A percentile compares a stretch with the other conserved stretches of the same genome.
Evolutionary conservation across 2,113 vertebrate species (phyloP).

Genomic region (Prionailurus bengalensis): DNA sequence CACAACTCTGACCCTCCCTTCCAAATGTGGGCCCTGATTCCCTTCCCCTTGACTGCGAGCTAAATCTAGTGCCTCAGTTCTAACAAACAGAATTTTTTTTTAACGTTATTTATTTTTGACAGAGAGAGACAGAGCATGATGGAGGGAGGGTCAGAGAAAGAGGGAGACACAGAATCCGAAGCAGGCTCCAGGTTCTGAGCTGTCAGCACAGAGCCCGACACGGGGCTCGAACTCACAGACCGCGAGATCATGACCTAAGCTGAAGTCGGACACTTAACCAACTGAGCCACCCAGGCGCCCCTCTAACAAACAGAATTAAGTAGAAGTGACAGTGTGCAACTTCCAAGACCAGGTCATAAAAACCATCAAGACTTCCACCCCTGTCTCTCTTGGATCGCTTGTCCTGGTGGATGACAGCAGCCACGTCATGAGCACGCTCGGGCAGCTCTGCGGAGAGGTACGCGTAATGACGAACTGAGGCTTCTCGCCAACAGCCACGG

Average conservation of each 20-base stretch:
- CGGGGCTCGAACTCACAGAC: too few species aligned
- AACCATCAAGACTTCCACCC: not conserved
- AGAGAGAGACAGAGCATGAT: too few species aligned
- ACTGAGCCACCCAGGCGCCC: too few species aligned
- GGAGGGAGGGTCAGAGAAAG: too few species aligned
- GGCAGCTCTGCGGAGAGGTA: not conserved
- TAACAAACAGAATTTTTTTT: not conserved
- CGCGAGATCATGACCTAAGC: too few species aligned
- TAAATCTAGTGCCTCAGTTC: not conserved
- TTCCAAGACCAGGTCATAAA: not conserved
- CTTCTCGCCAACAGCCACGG: not conserved
- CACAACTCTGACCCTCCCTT: not conserved
- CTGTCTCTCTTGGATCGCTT: not conserved
- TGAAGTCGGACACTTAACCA: too few species aligned
- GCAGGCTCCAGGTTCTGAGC: too few species aligned
- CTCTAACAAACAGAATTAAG: not conserved
- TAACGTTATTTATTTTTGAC: too few species aligned
- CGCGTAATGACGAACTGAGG: not conserved
- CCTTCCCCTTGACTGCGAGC: not conserved
- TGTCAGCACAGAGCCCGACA: too few species aligned
- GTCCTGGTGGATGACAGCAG: too few species aligned
- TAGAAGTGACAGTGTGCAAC: not conserved
- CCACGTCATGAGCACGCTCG: too few species aligned
- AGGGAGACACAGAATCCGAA: too few species aligned
- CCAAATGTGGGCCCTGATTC: not conserved